Evolutionary conservation across 2,797 vertebrate species (phyloP).

Genomic region (Prionace glauca): DNA sequence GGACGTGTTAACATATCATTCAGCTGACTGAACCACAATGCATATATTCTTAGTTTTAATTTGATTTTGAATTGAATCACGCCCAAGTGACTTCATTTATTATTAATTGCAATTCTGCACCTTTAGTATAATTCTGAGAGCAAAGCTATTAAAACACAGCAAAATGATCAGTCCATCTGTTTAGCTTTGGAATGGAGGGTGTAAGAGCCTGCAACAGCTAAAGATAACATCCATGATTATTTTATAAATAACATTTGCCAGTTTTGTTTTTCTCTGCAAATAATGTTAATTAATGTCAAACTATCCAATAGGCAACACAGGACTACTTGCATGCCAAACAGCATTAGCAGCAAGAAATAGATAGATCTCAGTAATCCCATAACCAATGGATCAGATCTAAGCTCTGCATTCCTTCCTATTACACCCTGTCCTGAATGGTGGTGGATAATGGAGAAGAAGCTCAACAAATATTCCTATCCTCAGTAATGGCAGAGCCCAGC

Average conservation of each 20-base stretch:
- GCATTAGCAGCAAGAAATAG: too few relatives aligned
- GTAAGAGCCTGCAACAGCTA: background rate
- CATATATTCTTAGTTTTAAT: background rate
- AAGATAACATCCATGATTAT: background rate
- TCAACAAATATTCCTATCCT: too few relatives aligned
- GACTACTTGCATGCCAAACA: too few relatives aligned
- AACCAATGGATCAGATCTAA: too few relatives aligned
- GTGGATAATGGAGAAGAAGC: too few relatives aligned
- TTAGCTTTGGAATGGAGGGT: background rate
- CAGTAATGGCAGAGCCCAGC: too few relatives aligned
- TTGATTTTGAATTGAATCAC: background rate
- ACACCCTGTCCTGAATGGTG: too few relatives aligned
- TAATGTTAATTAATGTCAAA: background rate
- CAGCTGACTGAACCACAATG: background rate
- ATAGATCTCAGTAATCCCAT: too few relatives aligned
- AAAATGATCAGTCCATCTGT: background rate
- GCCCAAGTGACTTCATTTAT: background rate
- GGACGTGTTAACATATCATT: background rate
- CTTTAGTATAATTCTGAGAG: background rate
- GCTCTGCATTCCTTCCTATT: too few relatives aligned
- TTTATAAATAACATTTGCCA: background rate
- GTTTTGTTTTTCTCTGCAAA: background rate
- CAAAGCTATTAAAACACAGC: background rate
- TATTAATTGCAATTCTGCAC: background rate
- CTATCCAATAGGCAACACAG: background rate